phyloP scores from a whole-genome alignment of 2,113 vertebrate genomes.

The Grammomys dolichurus region DNA sequence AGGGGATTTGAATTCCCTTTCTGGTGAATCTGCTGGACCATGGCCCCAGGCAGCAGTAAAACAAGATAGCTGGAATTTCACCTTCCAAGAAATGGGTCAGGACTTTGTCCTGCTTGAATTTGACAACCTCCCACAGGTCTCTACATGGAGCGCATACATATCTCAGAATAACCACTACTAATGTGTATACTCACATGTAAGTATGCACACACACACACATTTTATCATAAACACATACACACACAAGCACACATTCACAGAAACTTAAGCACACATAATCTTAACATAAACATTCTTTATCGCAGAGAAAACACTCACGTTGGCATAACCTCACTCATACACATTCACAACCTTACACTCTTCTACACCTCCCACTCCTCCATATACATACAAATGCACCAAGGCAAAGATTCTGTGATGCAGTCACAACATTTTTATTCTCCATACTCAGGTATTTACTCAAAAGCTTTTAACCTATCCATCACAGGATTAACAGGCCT shows the following conservation, averaged over 20 bases:
- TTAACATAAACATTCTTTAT: neutral
- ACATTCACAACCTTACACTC: neutral
- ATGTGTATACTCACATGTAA: neutral
- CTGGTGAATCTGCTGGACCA: neutral
- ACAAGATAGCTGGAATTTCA: neutral
- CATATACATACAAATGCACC: neutral
- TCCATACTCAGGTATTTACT: neutral
- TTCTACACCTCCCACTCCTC: neutral
- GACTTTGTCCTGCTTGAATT: no score
- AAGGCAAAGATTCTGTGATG: neutral
- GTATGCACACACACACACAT: neutral
- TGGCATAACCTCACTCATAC: neutral
- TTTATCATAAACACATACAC: neutral
- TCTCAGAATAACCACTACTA: neutral
- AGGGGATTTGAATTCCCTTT: neutral
- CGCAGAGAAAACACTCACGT: no score
- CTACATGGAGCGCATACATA: fast-evolving
- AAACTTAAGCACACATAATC: neutral
- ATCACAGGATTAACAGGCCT: neutral
- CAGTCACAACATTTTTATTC: neutral
- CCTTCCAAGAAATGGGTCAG: neutral
- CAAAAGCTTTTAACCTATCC: neutral
- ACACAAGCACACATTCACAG: neutral
- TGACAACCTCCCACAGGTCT: neutral
- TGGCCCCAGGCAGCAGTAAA: neutral